Base-by-base conservation (phyloP, 1,140 invertebrate genomes). In the Aphaenogaster floridana region DNA sequence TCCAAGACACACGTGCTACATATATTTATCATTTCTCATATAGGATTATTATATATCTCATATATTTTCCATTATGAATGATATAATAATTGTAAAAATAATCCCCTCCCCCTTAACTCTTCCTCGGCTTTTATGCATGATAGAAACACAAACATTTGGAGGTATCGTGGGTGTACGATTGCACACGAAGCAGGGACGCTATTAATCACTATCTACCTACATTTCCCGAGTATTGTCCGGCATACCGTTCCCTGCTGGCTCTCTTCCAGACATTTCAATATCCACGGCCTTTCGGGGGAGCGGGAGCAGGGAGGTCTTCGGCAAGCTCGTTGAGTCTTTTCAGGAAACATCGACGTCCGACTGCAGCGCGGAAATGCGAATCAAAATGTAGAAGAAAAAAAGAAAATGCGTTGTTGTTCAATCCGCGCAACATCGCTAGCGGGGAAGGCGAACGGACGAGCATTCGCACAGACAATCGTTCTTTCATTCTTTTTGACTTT, bases 241-340 rank as follows among this genome's bases (percentile, higher is more conserved):
- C 79, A 45, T 74, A 83, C 39, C 42, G 28, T 83, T 39, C 28
- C 6, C 13, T 7, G 48, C 54, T 84, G 80, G 80, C 80, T 76
- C 80, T 84, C 80, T 84, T 84, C 80, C 80, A 84, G 80, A 84
- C 69, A 76, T 84, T 84, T 84, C 80, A 84, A 84, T 74, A 84
- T 84, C 80, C 80, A 61, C 8, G 78, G 17, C 7, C n/a, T 72
- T 42, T 74, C 42, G 42, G 28, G 6, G 28, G 17, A 28, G 28
- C 28, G 42, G 28, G 54, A 63, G 28, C 28, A 28, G 28, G 54
- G 50, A 21, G 54, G 28, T 74, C 54, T 50, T 76, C 28, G 42
- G 28, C 15, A 8, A 50, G 9, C 45, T 61, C 42, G 17, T 61
- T 42, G 52, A 76, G 80, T 42, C 69, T 76, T 76, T 74, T 74